Percentiles rank a stretch among this genome's conserved stretches.
Evolutionary conservation across 2,113 vertebrate genomes (phyloP).

Genomic region (Genyomyrus donnyi): DNA sequence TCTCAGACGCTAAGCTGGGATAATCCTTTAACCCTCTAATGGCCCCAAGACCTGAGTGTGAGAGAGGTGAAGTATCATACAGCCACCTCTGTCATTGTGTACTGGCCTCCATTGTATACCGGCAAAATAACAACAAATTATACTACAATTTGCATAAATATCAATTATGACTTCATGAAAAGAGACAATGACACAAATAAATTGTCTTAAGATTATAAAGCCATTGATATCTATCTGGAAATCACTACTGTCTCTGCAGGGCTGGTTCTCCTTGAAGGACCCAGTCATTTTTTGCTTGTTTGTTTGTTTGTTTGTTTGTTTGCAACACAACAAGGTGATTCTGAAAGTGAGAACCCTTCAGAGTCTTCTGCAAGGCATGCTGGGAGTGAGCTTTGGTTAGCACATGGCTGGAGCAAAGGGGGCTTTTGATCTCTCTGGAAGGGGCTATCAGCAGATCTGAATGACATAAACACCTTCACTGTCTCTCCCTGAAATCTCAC

Average conservation of each 20-base stretch:
- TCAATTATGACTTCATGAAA: not conserved
- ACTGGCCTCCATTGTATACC: not conserved
- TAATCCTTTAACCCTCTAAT: not conserved
- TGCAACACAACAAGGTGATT: not conserved
- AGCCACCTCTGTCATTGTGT: not conserved
- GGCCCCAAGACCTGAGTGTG: not conserved
- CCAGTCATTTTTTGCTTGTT: not conserved
- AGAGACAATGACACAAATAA: not conserved
- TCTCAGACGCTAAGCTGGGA: not conserved
- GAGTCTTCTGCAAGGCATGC: not conserved
- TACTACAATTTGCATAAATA: not conserved
- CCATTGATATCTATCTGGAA: not conserved
- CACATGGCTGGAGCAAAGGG: not conserved
- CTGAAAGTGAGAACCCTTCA: not conserved
- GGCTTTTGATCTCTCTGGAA: not conserved
- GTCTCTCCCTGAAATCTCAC: not conserved
- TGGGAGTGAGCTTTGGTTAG: not conserved
- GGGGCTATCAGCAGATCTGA: not conserved
- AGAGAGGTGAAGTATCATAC: not conserved
- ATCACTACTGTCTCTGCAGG: not conserved
- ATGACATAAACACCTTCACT: not conserved
- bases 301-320: not conserved
- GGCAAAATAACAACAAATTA: not conserved
- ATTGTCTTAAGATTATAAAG: not conserved
- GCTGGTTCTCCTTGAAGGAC: not conserved